Conservation (phyloP, 2,888 invertebrate species). For the Cryptus viduatorius region DNA sequence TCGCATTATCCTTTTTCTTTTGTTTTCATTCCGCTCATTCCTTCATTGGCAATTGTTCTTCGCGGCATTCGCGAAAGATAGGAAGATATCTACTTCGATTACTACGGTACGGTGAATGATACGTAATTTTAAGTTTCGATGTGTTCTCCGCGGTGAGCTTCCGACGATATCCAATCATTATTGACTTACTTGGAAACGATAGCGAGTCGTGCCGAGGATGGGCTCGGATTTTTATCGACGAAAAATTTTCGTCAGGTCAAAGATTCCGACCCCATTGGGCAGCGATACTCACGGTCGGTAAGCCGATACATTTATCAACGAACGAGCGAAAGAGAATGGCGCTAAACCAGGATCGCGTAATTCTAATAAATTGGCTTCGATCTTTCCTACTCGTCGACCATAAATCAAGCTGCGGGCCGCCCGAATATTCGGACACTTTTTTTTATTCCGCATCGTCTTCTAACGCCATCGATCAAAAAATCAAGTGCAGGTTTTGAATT, state of each 20-base stretch:
- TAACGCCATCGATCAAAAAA: slow-evolving; percentile 28
- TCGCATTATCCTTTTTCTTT: not conserved
- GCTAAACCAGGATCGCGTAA: slow-evolving; percentile 72
- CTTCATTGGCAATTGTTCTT: not conserved
- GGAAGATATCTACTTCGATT: slow-evolving; percentile 1
- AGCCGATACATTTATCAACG: slow-evolving; percentile 59
- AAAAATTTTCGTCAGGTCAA: slow-evolving; percentile 13
- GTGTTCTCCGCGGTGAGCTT: not conserved
- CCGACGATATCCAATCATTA: not conserved
- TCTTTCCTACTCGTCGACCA: slow-evolving; percentile 68
- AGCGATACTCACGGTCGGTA: slow-evolving; percentile 27
- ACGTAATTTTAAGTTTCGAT: slow-evolving; percentile 24
- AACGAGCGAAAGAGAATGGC: slow-evolving; percentile 51
- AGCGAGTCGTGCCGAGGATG: not conserved
- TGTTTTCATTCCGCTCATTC: not conserved
- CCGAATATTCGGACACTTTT: slow-evolving; percentile 27
- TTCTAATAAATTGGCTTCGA: slow-evolving; percentile 78
- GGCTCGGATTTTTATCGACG: slow-evolving; percentile 1
- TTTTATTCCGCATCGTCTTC: slow-evolving; percentile 32
- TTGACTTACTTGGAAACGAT: not conserved
- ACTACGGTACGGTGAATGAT: not conserved
- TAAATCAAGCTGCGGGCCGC: slow-evolving; percentile 65
- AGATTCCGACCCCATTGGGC: slow-evolving; percentile 4
- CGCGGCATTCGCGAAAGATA: not conserved
- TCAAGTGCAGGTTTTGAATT: slow-evolving; percentile 3